Conservation (phyloP, 2,113 vertebrate species). For the Apodemus sylvaticus region DNA sequence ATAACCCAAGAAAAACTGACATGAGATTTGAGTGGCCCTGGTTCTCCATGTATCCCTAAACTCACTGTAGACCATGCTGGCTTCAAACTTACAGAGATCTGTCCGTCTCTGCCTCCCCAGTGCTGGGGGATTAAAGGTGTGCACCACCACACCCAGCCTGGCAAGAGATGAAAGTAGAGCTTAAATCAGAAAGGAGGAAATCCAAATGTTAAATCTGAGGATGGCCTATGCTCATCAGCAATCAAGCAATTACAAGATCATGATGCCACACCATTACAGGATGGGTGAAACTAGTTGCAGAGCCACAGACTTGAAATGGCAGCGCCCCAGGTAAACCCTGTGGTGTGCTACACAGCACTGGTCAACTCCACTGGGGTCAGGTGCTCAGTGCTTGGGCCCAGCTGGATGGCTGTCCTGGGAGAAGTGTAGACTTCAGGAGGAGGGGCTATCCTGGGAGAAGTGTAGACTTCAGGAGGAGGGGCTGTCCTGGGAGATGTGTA, state of each 20-base stretch:
- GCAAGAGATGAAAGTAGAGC: not conserved
- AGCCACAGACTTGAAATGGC: not conserved
- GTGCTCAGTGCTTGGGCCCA: not conserved
- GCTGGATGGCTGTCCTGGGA: too few relatives aligned
- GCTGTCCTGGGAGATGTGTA: too few relatives aligned
- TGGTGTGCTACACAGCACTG: not conserved
- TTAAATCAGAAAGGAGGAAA: conserved; percentile 4
- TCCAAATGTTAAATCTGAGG: not conserved
- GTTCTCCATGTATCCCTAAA: not conserved
- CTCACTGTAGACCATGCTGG: not conserved
- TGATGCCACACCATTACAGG: not conserved
- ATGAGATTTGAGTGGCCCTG: not conserved
- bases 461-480: too few relatives aligned
- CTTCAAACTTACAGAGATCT: not conserved
- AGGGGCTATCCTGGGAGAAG: too few relatives aligned
- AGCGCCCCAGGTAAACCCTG: not conserved
- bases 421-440: too few relatives aligned
- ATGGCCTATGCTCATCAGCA: not conserved
- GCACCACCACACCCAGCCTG: not conserved
- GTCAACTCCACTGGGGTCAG: not conserved
- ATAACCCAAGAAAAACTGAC: conserved; percentile 1
- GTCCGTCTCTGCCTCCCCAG: not conserved
- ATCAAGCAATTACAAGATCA: not conserved
- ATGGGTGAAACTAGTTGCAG: not conserved
- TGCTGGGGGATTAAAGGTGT: not conserved